phyloP scores from a whole-genome alignment of 1,140 invertebrate species.

The Lucilia cuprina region DNA sequence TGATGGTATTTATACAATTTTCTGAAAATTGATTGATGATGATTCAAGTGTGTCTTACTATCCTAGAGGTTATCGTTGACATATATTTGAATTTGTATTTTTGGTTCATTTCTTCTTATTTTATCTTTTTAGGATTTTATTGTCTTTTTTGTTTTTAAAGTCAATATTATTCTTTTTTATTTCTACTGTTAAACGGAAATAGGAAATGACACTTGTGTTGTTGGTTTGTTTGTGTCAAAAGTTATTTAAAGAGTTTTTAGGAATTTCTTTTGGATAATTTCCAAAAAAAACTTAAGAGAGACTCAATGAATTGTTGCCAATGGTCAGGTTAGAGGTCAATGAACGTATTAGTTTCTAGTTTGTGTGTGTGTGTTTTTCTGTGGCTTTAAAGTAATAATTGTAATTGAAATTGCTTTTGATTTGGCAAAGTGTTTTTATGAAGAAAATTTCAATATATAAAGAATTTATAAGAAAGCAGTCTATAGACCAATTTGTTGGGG shows the following conservation, averaged over 20 bases:
- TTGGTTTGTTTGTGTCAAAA: background rate
- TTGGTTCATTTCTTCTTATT: background rate
- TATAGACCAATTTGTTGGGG: no score
- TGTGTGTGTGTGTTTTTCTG: background rate
- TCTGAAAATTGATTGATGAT: background rate
- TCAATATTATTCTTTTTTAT: background rate
- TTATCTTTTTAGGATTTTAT: background rate
- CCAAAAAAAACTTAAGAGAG: background rate
- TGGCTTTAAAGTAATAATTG: background rate
- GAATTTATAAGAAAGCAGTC: no score
- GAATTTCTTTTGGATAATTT: background rate
- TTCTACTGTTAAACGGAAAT: background rate
- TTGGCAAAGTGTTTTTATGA: background rate
- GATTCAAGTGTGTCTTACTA: background rate
- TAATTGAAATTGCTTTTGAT: background rate
- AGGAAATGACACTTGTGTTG: background rate
- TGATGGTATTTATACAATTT: background rate
- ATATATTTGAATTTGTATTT: background rate
- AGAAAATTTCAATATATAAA: no score
- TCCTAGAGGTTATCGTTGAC: background rate
- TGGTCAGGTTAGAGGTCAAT: background rate
- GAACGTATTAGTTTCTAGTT: background rate
- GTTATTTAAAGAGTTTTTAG: background rate
- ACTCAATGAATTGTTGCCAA: background rate
- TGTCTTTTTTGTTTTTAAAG: background rate